Percentiles rank a stretch among this genome's conserved stretches.
phyloP scores from a whole-genome alignment of 2,113 vertebrate genomes.

The Oceanodroma tethys region DNA sequence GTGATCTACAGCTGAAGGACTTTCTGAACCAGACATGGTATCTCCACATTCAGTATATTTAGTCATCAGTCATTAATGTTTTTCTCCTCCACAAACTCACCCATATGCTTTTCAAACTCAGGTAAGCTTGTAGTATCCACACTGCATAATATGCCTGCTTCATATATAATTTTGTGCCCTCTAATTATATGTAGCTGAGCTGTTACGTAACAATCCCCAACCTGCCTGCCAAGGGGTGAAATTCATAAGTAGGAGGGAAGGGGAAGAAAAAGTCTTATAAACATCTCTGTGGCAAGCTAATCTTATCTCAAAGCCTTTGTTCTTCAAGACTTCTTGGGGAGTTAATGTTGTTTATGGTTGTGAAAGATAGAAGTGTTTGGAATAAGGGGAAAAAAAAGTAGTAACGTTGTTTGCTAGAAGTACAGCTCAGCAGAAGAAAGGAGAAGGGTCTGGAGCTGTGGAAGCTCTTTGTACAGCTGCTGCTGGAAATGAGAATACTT shows the following conservation, averaged over 20 bases:
- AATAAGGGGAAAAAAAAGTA: not conserved
- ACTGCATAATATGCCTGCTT: not conserved
- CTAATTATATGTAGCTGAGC: not conserved
- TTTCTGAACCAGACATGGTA: not conserved
- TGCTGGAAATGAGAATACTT: not conserved
- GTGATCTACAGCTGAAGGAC: not conserved
- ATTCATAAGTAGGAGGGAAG: not conserved
- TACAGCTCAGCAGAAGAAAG: not conserved
- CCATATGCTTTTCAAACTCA: not conserved
- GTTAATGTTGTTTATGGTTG: not conserved
- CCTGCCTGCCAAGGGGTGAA: not conserved
- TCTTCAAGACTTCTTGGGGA: not conserved
- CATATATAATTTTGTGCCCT: not conserved
- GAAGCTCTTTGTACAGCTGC: not conserved
- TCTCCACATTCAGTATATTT: not conserved
- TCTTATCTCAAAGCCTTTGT: conserved; percentile 36
- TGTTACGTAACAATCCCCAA: not conserved
- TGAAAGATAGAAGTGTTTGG: not conserved
- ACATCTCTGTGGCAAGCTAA: not conserved
- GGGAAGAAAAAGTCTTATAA: not conserved
- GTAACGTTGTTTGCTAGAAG: not conserved
- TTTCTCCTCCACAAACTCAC: not conserved
- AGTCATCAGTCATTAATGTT: not conserved
- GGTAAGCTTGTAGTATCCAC: not conserved
- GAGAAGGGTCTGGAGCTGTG: not conserved